Evolutionary conservation across 53 echinoderm and acorn worm species (phyloP), one percentile per base, ranked within the genome.

Genomic region (Holothuria leucospilota): DNA sequence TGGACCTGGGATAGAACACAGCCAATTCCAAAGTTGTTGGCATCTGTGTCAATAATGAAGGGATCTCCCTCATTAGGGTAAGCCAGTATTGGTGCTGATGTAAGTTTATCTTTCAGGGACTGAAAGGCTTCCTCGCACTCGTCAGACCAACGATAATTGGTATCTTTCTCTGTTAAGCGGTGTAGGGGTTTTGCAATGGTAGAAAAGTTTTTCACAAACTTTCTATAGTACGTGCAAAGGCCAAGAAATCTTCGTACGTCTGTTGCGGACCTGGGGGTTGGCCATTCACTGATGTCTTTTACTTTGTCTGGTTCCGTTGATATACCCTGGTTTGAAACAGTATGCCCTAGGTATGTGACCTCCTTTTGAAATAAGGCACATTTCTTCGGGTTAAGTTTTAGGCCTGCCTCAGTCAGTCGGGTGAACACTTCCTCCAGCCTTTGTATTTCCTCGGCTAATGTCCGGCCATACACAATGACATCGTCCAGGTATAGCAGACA

Each of bases 1-100:
- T 78, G 79, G 53, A 78, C 25, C 53, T 78, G 79, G 24, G 52
- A 78, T 5, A 78, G 79, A 20, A 78, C 79, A 25, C 52, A 9
- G 8, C 79, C 79, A 25, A 78, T 34, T 51, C 79, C 79, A 26
- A 51, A 58, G 56, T 78, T 21, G 53, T 58, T 78, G 79, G 79
- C 79, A 29, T 78, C 79, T 51, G 79, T 78, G 29, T 78, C 79
- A 51, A 78, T 20, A 39, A 78, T 51, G 24, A 56, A 78, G 9
- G 23, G 56, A 25, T 29, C 79, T 10, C 53, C 79, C 27, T 25
- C 24, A 13, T 7, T 26, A 8, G 79, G 79, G n/a, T 52, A 78
- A n/a, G 26, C 12, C 18, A 78, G 58, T 9, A 78, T 23, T 8
- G 52, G 79, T 12, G 79, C 56, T 78, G 71, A 34, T 29, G 71